Percentiles rank a stretch among this genome's conserved stretches.
phyloP scores from a whole-genome alignment of 2,797 vertebrate genomes.

The Hemitrygon akajei region DNA sequence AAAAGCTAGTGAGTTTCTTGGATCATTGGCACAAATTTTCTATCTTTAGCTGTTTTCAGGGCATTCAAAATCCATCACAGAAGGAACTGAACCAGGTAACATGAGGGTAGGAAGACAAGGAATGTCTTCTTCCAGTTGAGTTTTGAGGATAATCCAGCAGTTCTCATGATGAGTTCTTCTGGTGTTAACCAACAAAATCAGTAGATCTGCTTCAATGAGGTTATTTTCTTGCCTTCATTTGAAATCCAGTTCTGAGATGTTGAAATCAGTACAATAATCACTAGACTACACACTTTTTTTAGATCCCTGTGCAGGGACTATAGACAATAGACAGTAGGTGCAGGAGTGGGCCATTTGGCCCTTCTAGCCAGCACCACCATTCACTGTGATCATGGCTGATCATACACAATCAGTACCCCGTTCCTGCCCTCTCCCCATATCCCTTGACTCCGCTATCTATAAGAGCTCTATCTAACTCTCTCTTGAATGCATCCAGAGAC shows the following conservation, averaged over 20 bases:
- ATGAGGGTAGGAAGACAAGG: background rate
- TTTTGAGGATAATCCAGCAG: background rate
- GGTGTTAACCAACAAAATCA: background rate
- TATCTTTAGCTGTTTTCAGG: background rate
- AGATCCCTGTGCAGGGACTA: background rate
- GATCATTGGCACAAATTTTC: background rate
- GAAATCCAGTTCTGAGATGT: background rate
- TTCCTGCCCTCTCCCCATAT: too few relatives aligned
- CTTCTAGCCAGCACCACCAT: too few relatives aligned
- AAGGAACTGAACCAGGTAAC: background rate
- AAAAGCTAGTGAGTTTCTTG: background rate
- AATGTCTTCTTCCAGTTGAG: background rate
- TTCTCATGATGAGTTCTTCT: background rate
- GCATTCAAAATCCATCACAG: background rate
- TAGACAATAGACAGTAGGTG: too few relatives aligned
- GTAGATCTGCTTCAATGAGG: background rate
- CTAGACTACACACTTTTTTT: background rate
- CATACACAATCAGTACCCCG: too few relatives aligned
- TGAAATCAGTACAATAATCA: background rate
- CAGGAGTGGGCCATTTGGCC: too few relatives aligned
- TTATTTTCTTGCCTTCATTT: background rate
- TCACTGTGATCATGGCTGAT: too few relatives aligned
- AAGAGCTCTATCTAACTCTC: too few relatives aligned
- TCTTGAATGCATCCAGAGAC: too few relatives aligned
- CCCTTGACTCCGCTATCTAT: too few relatives aligned